Evolutionary conservation across 2,888 invertebrate genomes (phyloP).

Genomic region (Hypsopygia costalis): DNA sequence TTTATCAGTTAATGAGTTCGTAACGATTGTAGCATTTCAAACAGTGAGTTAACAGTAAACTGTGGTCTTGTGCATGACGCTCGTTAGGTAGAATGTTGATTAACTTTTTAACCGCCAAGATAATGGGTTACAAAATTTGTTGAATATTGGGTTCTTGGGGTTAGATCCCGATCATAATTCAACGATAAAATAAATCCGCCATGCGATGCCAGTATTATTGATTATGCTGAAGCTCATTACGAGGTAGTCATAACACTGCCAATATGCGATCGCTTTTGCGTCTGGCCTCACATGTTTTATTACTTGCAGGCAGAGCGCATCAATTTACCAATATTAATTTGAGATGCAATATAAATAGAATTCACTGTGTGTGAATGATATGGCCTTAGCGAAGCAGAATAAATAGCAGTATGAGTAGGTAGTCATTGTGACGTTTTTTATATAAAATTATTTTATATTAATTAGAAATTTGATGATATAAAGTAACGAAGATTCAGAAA

Average conservation of each 20-base stretch:
- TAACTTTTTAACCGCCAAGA: too few species aligned
- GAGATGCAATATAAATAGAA: conserved; percentile 19
- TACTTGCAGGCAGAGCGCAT: conserved; percentile 5
- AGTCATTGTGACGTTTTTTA: too few species aligned
- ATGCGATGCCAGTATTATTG: neutral
- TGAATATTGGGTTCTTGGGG: neutral
- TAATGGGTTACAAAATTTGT: too few species aligned
- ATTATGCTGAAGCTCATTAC: neutral
- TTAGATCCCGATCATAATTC: neutral
- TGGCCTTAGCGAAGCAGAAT: neutral
- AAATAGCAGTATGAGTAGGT: too few species aligned
- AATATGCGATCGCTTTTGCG: neutral
- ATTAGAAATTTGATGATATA: too few species aligned
- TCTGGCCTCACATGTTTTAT: neutral
- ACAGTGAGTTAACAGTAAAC: neutral
- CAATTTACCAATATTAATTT: conserved; percentile 20
- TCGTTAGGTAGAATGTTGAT: conserved; percentile 1
- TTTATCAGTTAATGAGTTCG: neutral
- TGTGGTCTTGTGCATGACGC: neutral
- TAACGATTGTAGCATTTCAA: neutral
- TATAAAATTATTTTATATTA: too few species aligned
- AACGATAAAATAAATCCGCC: neutral
- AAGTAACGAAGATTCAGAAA: too few species aligned
- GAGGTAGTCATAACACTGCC: neutral
- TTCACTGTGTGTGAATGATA: neutral